Conservation (phyloP, 2,797 vertebrate genomes). For the Eulemur mongoz region DNA sequence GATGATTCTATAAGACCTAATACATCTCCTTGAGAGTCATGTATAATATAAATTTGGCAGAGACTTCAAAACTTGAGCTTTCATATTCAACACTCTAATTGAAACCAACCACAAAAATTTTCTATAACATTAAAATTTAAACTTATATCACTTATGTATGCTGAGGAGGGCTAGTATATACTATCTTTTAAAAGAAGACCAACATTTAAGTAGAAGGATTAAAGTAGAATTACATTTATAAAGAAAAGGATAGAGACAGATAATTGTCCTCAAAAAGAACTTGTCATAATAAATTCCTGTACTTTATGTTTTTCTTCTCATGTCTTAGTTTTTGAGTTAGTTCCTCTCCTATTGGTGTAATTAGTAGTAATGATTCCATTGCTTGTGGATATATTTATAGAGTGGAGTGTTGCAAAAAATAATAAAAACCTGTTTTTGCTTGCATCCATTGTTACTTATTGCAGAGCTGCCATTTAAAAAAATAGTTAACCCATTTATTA, state of each 20-base stretch:
- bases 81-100: neutral
- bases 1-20: neutral
- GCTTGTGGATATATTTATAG: neutral
- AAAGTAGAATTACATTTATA: neutral
- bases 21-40: neutral
- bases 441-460: neutral
- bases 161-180: neutral
- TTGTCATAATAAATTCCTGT: neutral
- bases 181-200: neutral
- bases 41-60: neutral
- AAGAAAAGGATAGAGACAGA: neutral
- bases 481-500: neutral
- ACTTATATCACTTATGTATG: neutral
- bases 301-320: neutral
- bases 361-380: neutral
- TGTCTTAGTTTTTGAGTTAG: neutral
- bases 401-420: neutral
- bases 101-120: neutral
- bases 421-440: neutral
- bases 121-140: conserved; percentile 1
- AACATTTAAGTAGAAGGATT: neutral
- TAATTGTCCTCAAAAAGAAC: neutral
- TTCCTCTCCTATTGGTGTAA: neutral
- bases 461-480: neutral
- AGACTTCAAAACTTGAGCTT: neutral